phyloP scores from a whole-genome alignment of 92 coral and sea anemone genomes.

The Zoanthus gigantus region DNA sequence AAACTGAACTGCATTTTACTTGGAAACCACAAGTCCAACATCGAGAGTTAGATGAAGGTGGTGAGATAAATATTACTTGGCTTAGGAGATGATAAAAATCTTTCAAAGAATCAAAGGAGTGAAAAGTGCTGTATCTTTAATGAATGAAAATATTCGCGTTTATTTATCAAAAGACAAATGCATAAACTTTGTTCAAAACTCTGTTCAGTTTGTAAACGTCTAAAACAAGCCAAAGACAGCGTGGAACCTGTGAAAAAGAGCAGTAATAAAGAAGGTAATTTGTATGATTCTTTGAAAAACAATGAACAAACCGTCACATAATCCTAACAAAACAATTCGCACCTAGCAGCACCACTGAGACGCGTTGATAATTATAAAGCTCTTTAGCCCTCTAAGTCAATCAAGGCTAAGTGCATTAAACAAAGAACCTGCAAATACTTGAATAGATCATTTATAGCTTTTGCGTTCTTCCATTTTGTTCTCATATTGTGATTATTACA shows the following conservation, averaged over 20 bases:
- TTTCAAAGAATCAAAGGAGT: neutral
- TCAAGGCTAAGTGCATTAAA: too few relatives aligned
- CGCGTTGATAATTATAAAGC: too few relatives aligned
- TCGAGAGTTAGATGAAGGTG: neutral
- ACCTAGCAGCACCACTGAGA: neutral
- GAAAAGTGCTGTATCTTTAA: neutral
- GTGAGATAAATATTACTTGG: neutral
- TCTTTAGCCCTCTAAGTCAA: too few relatives aligned
- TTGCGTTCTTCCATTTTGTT: too few relatives aligned
- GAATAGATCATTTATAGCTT: too few relatives aligned
- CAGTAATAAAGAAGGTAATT: neutral
- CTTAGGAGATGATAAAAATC: neutral
- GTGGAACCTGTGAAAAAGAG: neutral
- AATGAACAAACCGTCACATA: too few relatives aligned
- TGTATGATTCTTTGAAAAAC: too few relatives aligned
- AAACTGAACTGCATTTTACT: neutral
- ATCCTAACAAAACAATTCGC: neutral
- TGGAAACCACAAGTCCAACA: neutral
- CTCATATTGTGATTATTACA: too few relatives aligned
- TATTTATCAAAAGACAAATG: neutral
- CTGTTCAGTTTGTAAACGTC: slow-evolving; percentile 2
- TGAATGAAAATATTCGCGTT: neutral
- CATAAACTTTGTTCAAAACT: slow-evolving; percentile 29
- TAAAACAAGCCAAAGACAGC: neutral
- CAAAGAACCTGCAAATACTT: too few relatives aligned